Percentiles rank a stretch among this genome's conserved stretches.
phyloP scores from a whole-genome alignment of 2,888 invertebrate species.

The Apamea epomidion region DNA sequence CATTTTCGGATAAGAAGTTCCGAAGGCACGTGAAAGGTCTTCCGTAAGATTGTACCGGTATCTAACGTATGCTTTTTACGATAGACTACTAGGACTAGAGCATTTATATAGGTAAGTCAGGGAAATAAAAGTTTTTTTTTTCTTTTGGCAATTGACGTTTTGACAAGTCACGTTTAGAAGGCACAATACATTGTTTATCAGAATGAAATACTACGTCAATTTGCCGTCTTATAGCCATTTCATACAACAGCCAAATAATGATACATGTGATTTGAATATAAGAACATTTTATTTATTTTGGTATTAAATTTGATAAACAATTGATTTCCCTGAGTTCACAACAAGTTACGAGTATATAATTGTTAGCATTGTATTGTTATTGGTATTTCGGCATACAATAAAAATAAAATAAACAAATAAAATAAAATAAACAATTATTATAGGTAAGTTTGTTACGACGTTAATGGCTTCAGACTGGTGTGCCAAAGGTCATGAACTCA shows the following conservation, averaged over 20 bases:
- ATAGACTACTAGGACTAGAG: neutral
- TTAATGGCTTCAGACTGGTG: neutral
- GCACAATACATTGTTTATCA: neutral
- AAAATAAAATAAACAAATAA: too few species aligned
- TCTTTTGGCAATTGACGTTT: too few species aligned
- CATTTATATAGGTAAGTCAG: neutral
- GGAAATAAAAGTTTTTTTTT: too few species aligned
- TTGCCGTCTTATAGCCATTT: neutral
- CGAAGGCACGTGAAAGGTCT: constrained; percentile 13
- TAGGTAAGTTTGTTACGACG: too few species aligned
- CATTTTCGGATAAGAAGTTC: constrained; percentile 29
- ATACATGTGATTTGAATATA: neutral
- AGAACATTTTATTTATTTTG: neutral
- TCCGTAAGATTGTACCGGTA: constrained; percentile 20
- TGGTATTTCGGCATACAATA: neutral
- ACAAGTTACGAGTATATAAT: neutral
- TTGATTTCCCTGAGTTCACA: neutral
- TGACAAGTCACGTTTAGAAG: neutral
- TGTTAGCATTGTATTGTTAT: neutral
- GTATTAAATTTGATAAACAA: neutral
- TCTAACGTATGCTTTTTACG: neutral
- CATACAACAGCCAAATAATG: neutral
- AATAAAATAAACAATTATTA: too few species aligned
- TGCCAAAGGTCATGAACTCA: constrained; percentile 10
- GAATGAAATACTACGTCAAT: neutral